Evolutionary conservation across 2,797 vertebrate species (phyloP).

Genomic region (Aselliscus stoliczkanus): DNA sequence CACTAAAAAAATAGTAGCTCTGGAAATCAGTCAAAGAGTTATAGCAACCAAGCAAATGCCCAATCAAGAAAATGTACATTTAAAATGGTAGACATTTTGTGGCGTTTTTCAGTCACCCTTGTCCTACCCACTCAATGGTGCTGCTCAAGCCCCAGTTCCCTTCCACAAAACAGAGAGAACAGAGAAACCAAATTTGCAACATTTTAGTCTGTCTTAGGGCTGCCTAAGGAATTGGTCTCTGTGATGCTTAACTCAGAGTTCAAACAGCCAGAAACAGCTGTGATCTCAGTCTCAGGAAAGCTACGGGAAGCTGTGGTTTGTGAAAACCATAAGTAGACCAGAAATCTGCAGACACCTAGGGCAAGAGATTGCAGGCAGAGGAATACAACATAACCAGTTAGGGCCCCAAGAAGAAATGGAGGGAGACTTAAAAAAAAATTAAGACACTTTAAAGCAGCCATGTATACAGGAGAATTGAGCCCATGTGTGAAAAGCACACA

Average conservation of each 20-base stretch:
- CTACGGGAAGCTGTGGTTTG: background rate
- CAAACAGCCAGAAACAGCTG: background rate
- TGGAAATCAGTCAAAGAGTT: background rate
- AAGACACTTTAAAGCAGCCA: too few species aligned
- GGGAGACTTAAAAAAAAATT: background rate
- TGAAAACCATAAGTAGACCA: background rate
- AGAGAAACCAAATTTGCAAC: background rate
- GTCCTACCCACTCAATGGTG: too few species aligned
- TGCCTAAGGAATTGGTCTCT: background rate
- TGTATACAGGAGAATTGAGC: too few species aligned
- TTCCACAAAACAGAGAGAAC: background rate
- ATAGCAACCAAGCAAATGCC: background rate
- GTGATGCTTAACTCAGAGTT: background rate
- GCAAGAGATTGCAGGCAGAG: background rate
- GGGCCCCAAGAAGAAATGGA: too few species aligned
- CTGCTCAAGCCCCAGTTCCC: background rate
- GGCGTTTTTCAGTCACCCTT: too few species aligned
- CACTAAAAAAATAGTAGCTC: background rate
- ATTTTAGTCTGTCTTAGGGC: background rate
- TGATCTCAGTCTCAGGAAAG: background rate
- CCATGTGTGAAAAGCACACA: too few species aligned
- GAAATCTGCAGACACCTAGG: background rate
- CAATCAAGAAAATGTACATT: background rate
- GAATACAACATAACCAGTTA: background rate
- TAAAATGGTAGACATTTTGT: background rate